Evolutionary conservation across 2,113 vertebrate genomes (phyloP).

Genomic region (Hippocampus zosterae): DNA sequence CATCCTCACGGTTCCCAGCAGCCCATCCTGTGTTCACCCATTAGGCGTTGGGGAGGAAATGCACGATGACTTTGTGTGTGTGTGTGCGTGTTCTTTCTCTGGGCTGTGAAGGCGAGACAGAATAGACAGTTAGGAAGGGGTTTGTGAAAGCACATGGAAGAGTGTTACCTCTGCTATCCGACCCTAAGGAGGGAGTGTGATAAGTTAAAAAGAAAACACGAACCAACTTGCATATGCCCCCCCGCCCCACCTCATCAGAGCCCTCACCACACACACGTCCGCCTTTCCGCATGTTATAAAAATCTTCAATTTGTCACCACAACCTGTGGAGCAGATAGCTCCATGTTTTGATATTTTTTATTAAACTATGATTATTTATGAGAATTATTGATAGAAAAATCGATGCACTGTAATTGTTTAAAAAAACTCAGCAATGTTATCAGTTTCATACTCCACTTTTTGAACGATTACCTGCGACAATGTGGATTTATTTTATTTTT

Average conservation of each 20-base stretch:
- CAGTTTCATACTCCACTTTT: too few relatives aligned
- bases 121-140: constrained; percentile 10
- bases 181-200: constrained; percentile 59
- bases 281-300: background rate
- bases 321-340: background rate
- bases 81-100: constrained; percentile 30
- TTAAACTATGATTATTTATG: too few relatives aligned
- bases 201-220: constrained; percentile 59
- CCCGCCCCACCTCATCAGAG: background rate
- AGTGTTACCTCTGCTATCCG: constrained; percentile 66
- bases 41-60: constrained; percentile 47
- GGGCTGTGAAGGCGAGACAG: constrained; percentile 17
- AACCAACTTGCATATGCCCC: constrained; percentile 54
- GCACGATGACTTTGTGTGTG: constrained; percentile 26
- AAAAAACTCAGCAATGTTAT: too few relatives aligned
- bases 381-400: too few relatives aligned
- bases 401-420: too few relatives aligned
- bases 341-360: too few relatives aligned
- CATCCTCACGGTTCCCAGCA: constrained; percentile 64
- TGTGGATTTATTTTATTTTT: background rate
- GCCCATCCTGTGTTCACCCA: constrained; percentile 68
- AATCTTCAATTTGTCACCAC: background rate
- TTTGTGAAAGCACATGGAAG: constrained; percentile 25
- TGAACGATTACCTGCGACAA: background rate
- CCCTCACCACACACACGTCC: constrained; percentile 2